Evolutionary conservation across 1,140 invertebrate species (phyloP).

Genomic region (Hesperophylax magnus): DNA sequence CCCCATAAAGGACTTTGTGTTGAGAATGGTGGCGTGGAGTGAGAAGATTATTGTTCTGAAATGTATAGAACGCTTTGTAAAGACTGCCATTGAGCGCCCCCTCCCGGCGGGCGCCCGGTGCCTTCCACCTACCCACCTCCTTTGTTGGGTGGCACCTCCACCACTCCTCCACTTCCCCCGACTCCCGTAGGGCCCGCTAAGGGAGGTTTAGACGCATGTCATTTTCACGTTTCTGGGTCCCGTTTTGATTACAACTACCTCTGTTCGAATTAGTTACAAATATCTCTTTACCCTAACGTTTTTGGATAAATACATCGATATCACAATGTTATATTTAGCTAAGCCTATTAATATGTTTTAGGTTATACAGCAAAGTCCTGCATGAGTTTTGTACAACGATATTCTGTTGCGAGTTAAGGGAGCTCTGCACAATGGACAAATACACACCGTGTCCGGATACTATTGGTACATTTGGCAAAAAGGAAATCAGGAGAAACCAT

Average conservation of each 20-base stretch:
- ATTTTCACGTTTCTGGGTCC: constrained; percentile 46
- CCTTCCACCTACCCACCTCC: constrained; percentile 12
- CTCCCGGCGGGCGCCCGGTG: constrained; percentile 14
- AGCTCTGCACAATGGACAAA: too few species aligned
- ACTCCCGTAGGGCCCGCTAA: not conserved
- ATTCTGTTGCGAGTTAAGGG: too few species aligned
- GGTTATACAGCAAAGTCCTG: too few species aligned
- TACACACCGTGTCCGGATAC: too few species aligned
- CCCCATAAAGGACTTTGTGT: constrained; percentile 59
- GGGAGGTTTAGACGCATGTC: constrained; percentile 46
- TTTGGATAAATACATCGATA: too few species aligned
- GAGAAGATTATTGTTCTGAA: constrained; percentile 59
- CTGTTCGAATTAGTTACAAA: too few species aligned
- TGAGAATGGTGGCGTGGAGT: constrained; percentile 57
- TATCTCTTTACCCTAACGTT: too few species aligned
- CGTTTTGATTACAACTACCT: not conserved
- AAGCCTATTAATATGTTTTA: too few species aligned
- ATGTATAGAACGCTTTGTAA: constrained; percentile 60
- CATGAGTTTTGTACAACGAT: too few species aligned
- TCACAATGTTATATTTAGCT: too few species aligned
- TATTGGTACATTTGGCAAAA: too few species aligned
- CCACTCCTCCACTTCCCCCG: not conserved
- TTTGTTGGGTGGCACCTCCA: not conserved
- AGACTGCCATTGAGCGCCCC: constrained; percentile 57
- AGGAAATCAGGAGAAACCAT: too few species aligned